These are phyloP conservation scores for Thripadectes ignobilis DNA, from an alignment of 2,797 vertebrate species.

Conservation along the genomic window DNA sequence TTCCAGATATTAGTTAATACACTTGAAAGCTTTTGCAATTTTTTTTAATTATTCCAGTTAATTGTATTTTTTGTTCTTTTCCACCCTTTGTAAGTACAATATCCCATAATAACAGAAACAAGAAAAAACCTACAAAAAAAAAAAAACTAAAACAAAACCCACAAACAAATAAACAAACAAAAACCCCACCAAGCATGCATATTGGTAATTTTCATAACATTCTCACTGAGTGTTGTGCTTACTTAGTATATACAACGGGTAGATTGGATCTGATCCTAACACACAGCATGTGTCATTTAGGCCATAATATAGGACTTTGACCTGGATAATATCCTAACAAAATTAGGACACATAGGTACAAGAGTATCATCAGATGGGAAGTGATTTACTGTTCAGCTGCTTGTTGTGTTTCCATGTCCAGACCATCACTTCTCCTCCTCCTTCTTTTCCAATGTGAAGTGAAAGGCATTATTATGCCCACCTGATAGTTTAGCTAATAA, in stretches of 20 bases:
- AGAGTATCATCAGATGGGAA: not conserved
- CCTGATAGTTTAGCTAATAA: not conserved
- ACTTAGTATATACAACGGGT: not conserved
- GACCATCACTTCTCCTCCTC: not conserved
- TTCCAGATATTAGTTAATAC: not conserved
- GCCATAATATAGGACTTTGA: not conserved
- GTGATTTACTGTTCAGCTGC: not conserved
- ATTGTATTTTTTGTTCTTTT: not conserved
- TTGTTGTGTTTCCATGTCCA: not conserved
- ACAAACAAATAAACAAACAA: too few relatives aligned
- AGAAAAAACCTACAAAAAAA: not conserved
- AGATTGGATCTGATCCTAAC: not conserved
- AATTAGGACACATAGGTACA: not conserved
- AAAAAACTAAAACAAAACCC: too few relatives aligned
- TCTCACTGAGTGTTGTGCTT: not conserved
- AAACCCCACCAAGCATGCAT: too few relatives aligned
- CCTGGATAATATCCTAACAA: not conserved
- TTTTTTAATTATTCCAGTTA: not conserved
- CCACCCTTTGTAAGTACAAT: not conserved
- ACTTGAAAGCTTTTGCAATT: not conserved
- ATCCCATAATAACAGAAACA: not conserved
- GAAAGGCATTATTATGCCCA: not conserved
- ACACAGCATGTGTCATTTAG: not conserved
- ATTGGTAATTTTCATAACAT: not conserved
- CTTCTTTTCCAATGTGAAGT: not conserved